These are phyloP conservation scores for Drosophila borborema DNA, from an alignment of 2,888 invertebrate species.

Conservation along the genomic window DNA sequence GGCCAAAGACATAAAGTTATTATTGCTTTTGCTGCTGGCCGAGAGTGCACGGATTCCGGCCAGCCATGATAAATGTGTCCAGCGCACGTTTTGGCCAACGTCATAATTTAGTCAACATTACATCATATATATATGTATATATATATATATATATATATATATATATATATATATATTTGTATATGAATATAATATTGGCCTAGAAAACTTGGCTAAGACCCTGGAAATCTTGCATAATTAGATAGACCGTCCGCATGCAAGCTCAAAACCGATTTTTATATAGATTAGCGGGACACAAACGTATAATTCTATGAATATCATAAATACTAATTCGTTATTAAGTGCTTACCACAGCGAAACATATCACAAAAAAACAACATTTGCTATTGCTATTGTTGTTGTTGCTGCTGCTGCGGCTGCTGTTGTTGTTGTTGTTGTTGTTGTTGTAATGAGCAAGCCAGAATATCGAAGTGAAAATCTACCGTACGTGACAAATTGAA, in stretches of 20 bases:
- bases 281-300: conserved; percentile 62
- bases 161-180: conserved; percentile 31
- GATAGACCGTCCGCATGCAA: conserved; percentile 70
- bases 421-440: not conserved
- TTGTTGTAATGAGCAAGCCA: conserved; percentile 52
- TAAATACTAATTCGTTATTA: conserved; percentile 73
- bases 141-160: conserved; percentile 10
- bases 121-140: conserved; percentile 62
- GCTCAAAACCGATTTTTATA: conserved; percentile 47
- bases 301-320: conserved; percentile 76
- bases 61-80: conserved; percentile 77
- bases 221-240: conserved; percentile 75
- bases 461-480: conserved; percentile 63
- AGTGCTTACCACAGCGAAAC: conserved; percentile 13
- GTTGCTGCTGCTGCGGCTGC: not conserved
- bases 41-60: conserved; percentile 46
- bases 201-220: conserved; percentile 63
- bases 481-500: conserved; percentile 84
- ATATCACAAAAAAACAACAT: not conserved
- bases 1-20: conserved; percentile 77
- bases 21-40: conserved; percentile 61
- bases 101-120: conserved; percentile 71
- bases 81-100: conserved; percentile 71
- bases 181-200: conserved; percentile 57
- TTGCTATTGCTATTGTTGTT: not conserved